Conservation (phyloP, 1,140 invertebrate species). For the Aleiodes sp. region DNA sequence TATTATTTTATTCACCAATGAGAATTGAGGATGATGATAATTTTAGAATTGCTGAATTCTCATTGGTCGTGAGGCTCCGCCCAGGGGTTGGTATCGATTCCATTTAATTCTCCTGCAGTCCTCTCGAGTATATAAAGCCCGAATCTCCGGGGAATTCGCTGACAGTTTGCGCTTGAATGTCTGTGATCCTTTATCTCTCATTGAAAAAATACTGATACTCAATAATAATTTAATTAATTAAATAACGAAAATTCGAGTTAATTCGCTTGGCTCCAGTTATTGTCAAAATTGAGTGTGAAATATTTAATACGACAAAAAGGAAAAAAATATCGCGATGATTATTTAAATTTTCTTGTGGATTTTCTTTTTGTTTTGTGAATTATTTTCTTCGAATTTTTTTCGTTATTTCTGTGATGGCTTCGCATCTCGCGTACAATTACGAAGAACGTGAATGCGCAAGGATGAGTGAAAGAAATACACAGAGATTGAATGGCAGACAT, state of each 20-base stretch:
- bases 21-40: constrained; percentile 37
- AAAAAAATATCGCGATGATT: too few relatives aligned
- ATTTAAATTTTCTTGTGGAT: constrained; percentile 13
- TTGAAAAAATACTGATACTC: neutral
- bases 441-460: constrained; percentile 58
- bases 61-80: constrained; percentile 53
- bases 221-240: neutral
- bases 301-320: too few relatives aligned
- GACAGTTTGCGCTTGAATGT: constrained; percentile 43
- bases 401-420: constrained; percentile 47
- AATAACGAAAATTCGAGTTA: neutral
- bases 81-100: constrained; percentile 62
- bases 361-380: too few relatives aligned
- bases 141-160: constrained; percentile 48
- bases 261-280: too few relatives aligned
- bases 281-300: too few relatives aligned
- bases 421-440: constrained; percentile 58
- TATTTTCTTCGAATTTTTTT: too few relatives aligned
- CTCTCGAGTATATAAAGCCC: constrained; percentile 51
- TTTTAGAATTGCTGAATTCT: constrained; percentile 25
- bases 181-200: neutral
- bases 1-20: constrained; percentile 54
- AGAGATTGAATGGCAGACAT: constrained; percentile 52
- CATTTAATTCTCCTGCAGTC: constrained; percentile 23
- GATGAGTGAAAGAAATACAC: too few relatives aligned